A percentile compares a stretch with the other conserved stretches of the same genome.
These are phyloP conservation scores for Nyctereutes procyonoides DNA, from an alignment of 2,113 vertebrate genomes.

Conservation along the genomic window DNA sequence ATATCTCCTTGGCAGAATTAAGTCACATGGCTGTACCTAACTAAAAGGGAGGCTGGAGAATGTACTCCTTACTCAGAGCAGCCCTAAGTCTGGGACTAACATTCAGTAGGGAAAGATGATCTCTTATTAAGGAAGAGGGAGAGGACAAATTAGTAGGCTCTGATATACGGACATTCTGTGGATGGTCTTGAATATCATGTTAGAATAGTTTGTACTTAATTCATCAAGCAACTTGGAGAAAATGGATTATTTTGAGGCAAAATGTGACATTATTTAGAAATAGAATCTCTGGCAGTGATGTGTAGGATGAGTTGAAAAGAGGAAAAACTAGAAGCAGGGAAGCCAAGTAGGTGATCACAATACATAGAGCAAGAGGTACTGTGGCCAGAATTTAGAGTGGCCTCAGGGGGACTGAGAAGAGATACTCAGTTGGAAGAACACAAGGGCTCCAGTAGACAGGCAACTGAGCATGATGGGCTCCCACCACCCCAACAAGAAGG, in stretches of 20 bases:
- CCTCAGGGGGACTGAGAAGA: neutral
- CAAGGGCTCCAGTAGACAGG: neutral
- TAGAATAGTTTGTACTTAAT: conserved; percentile 21
- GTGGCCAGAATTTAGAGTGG: neutral
- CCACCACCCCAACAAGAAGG: neutral
- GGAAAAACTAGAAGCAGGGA: neutral
- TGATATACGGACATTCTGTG: neutral
- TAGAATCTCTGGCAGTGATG: neutral
- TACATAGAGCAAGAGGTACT: neutral
- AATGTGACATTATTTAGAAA: neutral
- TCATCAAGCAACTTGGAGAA: neutral
- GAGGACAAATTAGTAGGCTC: neutral
- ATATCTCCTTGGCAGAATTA: neutral
- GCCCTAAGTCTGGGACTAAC: neutral
- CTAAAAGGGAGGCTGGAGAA: neutral
- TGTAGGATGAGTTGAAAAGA: neutral
- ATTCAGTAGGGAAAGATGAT: neutral
- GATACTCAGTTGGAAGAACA: neutral
- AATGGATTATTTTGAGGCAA: conserved; percentile 7
- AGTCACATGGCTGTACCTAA: neutral
- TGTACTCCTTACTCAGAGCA: neutral
- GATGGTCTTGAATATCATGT: neutral
- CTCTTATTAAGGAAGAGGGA: neutral
- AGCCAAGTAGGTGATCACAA: neutral
- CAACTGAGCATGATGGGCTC: neutral